Base-by-base conservation (phyloP, 30 jellyfish, hydroid and myxozoan species). In the Aurelia sp. region DNA sequence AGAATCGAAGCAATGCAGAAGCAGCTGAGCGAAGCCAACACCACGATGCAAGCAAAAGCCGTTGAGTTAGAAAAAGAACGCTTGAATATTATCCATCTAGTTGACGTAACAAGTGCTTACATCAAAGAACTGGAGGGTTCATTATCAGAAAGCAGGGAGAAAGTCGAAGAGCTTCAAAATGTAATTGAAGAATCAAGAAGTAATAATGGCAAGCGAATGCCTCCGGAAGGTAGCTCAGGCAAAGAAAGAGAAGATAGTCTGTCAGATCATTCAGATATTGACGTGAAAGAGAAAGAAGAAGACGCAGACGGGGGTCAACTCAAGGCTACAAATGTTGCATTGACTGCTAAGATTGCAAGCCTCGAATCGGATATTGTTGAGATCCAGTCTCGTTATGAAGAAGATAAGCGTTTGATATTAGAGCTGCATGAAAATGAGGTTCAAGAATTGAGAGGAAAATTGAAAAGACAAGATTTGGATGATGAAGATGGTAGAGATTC, bases 21-120 rank as follows among this genome's bases (percentile, higher is more conserved):
- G 6, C 96, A 93, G 76, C 74, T 93, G 66, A 35, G 74, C 22
- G 98, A 87, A 19, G 59, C 98, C 2, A 95, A 82, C 51, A 96
- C 89, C 0, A 33, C 91, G 52, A 57, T 93, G 61, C 94, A 95
- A n/a, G 59, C 90, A 11, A 95, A 95, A 79, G 90, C 90, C 9
- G 96, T 91, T 6, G 97, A 95, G 55, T 92, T 95, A 4, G 99
- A 95, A 35, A 85, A 79, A 37, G 99, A 95, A 27, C 91, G 99
- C 13, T 79, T 76, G 69, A 95, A 95, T 66, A 96, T 95, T 53
- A 73, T 87, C 20, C 93, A 95, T 76, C 82, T 95, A 0, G 99
- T 95, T 48, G 97, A 95, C 27, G 99, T 95, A 27, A 95, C 99
- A n/a, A 89, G 99, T 79, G 98, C 97, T 3, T 95, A 95, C 68